These are phyloP conservation scores for Ericerus pela DNA, from an alignment of 1,140 invertebrate species.

Conservation along the genomic window DNA sequence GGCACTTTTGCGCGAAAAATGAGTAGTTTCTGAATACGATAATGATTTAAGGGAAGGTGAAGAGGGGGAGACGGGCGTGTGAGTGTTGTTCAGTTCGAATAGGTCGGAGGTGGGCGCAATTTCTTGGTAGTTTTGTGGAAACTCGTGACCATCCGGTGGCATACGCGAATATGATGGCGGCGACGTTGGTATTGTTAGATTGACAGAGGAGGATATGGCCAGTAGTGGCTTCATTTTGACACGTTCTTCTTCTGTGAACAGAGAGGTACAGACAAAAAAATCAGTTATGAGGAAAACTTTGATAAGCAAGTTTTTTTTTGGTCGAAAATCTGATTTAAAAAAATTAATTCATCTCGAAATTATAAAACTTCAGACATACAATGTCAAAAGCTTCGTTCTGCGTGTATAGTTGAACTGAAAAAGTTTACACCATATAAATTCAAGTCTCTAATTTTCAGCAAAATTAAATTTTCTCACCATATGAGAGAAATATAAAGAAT, in stretches of 20 bases:
- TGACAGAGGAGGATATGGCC: background rate
- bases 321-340: too few relatives aligned
- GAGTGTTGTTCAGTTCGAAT: slow-evolving; percentile 7
- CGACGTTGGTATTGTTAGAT: slow-evolving; percentile 16
- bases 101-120: slow-evolving; percentile 6
- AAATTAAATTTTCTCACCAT: too few relatives aligned
- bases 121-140: slow-evolving; percentile 35
- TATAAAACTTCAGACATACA: too few relatives aligned
- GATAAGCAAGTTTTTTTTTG: too few relatives aligned
- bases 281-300: too few relatives aligned
- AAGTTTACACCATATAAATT: too few relatives aligned
- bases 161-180: slow-evolving; percentile 42
- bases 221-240: background rate
- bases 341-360: too few relatives aligned
- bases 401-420: too few relatives aligned
- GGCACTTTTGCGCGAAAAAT: slow-evolving; percentile 21
- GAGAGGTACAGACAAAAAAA: background rate
- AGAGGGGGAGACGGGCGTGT: slow-evolving; percentile 14
- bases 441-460: too few relatives aligned
- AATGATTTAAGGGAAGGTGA: background rate
- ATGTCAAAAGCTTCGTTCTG: too few relatives aligned
- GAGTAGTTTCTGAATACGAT: background rate
- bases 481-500: too few relatives aligned
- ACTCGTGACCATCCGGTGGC: slow-evolving; percentile 76
- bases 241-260: background rate